A percentile compares a stretch with the other conserved stretches of the same genome.
These are phyloP conservation scores for Triplophysa rosa DNA, from an alignment of 2,113 vertebrate genomes.

Conservation along the genomic window DNA sequence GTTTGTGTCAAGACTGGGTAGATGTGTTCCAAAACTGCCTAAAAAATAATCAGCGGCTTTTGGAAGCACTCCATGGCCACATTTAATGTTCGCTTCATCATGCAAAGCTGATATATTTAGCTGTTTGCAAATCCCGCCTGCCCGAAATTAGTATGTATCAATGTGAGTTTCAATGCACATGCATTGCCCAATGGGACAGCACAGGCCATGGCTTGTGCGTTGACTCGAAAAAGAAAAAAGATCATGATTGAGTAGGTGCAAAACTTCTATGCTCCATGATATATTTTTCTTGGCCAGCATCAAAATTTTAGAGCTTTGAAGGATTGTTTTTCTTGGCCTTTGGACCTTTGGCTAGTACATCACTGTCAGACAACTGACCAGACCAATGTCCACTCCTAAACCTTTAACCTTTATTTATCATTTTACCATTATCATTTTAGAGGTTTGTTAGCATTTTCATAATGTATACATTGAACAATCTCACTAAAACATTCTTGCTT, in stretches of 20 bases:
- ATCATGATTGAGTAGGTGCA: constrained; percentile 33
- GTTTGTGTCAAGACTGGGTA: neutral
- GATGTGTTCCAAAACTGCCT: neutral
- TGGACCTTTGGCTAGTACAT: neutral
- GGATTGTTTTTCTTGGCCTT: constrained; percentile 45
- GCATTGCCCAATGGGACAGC: neutral
- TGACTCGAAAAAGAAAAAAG: constrained; percentile 15
- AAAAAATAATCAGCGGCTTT: neutral
- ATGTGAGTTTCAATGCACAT: constrained; percentile 19
- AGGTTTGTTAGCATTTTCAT: neutral
- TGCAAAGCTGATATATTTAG: constrained; percentile 17
- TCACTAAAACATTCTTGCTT: neutral
- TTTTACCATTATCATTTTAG: neutral
- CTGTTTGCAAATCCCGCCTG: constrained; percentile 38
- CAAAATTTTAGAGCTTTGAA: constrained; percentile 39
- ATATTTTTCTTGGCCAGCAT: constrained; percentile 35
- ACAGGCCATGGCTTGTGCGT: neutral
- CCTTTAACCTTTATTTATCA: neutral
- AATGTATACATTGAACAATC: neutral
- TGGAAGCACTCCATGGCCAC: neutral
- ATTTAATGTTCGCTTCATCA: neutral
- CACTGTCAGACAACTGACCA: constrained; percentile 9
- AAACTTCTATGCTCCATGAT: constrained; percentile 5
- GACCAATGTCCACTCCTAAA: neutral
- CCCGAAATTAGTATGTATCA: constrained; percentile 3